Percentiles rank a stretch among this genome's conserved stretches.
Conservation (phyloP, 2,888 invertebrate genomes). For the Criorhina ranunculi region DNA sequence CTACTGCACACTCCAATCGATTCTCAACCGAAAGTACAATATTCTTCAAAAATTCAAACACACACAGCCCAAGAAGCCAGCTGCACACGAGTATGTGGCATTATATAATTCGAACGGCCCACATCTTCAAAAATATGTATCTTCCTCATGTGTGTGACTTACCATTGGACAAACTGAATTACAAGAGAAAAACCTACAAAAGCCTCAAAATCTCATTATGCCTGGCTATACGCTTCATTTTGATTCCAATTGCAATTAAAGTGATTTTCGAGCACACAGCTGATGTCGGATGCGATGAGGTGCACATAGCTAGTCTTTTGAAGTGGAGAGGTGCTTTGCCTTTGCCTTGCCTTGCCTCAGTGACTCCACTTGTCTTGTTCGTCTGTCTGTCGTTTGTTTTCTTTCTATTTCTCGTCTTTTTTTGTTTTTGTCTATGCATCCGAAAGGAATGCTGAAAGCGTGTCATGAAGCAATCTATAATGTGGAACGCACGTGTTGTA, state of each 20-base stretch:
- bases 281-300: conserved; percentile 50
- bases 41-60: not conserved
- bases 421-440: conserved; percentile 27
- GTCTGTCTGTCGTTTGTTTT: conserved; percentile 18
- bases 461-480: conserved; percentile 63
- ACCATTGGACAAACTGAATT: conserved; percentile 43
- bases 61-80: not conserved
- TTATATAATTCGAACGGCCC: conserved; percentile 28
- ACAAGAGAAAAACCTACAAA: conserved; percentile 58
- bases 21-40: not conserved
- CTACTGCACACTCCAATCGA: not conserved
- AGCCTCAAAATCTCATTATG: conserved; percentile 51
- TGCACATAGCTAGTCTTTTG: conserved; percentile 16
- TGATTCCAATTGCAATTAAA: conserved; percentile 55
- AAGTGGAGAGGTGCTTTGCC: conserved; percentile 40
- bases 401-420: conserved; percentile 5
- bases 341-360: conserved; percentile 26
- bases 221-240: conserved; percentile 37
- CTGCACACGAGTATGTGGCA: conserved; percentile 8
- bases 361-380: conserved; percentile 50
- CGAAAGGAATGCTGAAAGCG: conserved; percentile 64
- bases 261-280: conserved; percentile 59
- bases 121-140: conserved; percentile 15
- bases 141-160: conserved; percentile 53
- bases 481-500: conserved; percentile 60